Evolutionary conservation across 2,797 vertebrate genomes (phyloP).

Genomic region (Sebastes trivittatus): DNA sequence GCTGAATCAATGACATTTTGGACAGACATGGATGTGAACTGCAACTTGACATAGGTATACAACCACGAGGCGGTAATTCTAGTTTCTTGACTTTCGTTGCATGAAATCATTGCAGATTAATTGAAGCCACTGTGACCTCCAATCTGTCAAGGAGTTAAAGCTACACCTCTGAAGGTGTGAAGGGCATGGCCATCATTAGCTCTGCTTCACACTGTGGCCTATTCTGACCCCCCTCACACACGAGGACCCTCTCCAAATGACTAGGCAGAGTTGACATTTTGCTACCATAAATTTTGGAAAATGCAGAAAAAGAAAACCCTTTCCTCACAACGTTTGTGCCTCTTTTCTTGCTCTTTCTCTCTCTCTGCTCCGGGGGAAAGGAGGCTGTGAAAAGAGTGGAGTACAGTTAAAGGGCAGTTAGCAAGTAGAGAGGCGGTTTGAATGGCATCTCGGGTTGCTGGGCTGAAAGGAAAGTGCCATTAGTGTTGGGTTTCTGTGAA

Average conservation of each 20-base stretch:
- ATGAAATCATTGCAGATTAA: not conserved
- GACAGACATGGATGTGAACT: not conserved
- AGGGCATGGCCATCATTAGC: slow-evolving; percentile 1
- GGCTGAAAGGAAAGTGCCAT: slow-evolving; percentile 61
- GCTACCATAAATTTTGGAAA: not conserved
- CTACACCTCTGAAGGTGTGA: not conserved
- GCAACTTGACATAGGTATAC: not conserved
- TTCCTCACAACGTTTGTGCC: not conserved
- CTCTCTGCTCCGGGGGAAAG: not conserved
- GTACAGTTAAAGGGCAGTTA: slow-evolving; percentile 54
- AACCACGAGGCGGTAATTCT: not conserved
- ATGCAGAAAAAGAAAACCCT: not conserved
- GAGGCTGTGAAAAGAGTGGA: slow-evolving; percentile 5
- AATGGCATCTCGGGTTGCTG: slow-evolving; percentile 63
- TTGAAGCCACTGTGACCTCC: not conserved
- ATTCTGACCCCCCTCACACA: not conserved
- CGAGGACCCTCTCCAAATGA: not conserved
- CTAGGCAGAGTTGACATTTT: slow-evolving; percentile 5
- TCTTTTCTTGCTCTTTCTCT: not conserved
- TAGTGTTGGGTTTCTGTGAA: slow-evolving; percentile 72
- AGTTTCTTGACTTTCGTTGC: not conserved
- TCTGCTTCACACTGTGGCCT: not conserved
- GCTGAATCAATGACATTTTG: not conserved
- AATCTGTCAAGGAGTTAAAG: not conserved
- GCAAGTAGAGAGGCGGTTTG: slow-evolving; percentile 40